A percentile compares a stretch with the other conserved stretches of the same genome.
Evolutionary conservation across 2,888 invertebrate genomes (phyloP).

Genomic region (Lithodes maja): DNA sequence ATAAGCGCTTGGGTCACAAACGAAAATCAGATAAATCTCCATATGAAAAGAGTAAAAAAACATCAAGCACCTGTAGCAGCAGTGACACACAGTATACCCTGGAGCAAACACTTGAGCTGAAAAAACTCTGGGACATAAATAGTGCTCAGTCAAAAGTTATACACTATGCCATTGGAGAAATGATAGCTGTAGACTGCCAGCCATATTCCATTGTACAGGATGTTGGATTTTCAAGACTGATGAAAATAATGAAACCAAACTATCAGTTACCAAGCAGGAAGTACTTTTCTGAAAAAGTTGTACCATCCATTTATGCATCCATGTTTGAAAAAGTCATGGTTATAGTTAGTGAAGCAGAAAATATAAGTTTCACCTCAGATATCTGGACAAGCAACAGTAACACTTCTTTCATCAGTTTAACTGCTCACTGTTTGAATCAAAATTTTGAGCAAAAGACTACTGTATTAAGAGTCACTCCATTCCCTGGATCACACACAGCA

Average conservation of each 20-base stretch:
- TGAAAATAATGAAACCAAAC: slow-evolving; percentile 24
- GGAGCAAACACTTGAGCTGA: slow-evolving; percentile 9
- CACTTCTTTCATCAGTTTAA: slow-evolving; percentile 37
- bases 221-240: slow-evolving; percentile 28
- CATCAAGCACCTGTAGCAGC: not conserved
- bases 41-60: not conserved
- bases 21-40: not conserved
- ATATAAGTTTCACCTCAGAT: slow-evolving; percentile 37
- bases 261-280: slow-evolving; percentile 40
- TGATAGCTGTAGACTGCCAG: slow-evolving; percentile 19
- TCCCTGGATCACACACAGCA: slow-evolving; percentile 22
- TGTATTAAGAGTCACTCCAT: slow-evolving; percentile 40
- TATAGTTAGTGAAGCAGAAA: slow-evolving; percentile 4
- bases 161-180: slow-evolving; percentile 25
- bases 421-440: slow-evolving; percentile 31
- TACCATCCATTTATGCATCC: slow-evolving; percentile 21
- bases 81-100: slow-evolving; percentile 23
- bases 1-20: slow-evolving; percentile 1
- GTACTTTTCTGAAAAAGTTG: slow-evolving; percentile 33
- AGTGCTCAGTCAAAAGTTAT: slow-evolving; percentile 20
- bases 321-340: slow-evolving; percentile 20
- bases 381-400: slow-evolving; percentile 27
- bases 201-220: slow-evolving; percentile 41
- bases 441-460: slow-evolving; percentile 16
- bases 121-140: slow-evolving; percentile 25